A percentile compares a stretch with the other conserved stretches of the same genome.
Conservation (phyloP, 2,888 invertebrate genomes). For the Deilephila porcellus region DNA sequence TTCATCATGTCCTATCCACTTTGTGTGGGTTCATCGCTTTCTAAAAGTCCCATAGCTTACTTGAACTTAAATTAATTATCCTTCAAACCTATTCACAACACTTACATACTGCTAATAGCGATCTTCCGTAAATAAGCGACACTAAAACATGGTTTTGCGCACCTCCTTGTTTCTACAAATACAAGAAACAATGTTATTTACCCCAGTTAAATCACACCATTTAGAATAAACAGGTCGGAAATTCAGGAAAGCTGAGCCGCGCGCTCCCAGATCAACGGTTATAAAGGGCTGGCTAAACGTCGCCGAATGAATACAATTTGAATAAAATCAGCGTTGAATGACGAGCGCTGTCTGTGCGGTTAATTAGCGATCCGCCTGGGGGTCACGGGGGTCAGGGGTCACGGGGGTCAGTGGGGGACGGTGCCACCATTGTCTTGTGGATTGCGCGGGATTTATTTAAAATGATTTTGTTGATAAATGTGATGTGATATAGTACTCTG, state of each 20-base stretch:
- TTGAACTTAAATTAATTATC: too few relatives aligned
- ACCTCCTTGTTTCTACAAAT: too few relatives aligned
- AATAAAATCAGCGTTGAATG: slow-evolving; percentile 43
- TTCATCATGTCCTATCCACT: too few relatives aligned
- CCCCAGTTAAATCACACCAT: background rate
- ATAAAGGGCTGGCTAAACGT: slow-evolving; percentile 18
- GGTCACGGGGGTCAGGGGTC: background rate
- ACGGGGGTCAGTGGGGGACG: background rate
- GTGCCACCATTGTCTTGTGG: background rate
- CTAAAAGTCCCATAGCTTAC: too few relatives aligned
- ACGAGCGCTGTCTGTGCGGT: slow-evolving; percentile 43
- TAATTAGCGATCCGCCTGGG: slow-evolving; percentile 37
- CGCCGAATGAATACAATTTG: slow-evolving; percentile 37
- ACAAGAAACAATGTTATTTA: background rate
- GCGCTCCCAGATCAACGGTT: slow-evolving; percentile 27
- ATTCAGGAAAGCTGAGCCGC: background rate
- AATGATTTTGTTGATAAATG: background rate
- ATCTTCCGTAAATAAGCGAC: too few relatives aligned
- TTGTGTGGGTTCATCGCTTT: too few relatives aligned
- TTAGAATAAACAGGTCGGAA: background rate
- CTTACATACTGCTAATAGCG: too few relatives aligned
- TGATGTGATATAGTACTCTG: too few relatives aligned
- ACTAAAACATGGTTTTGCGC: background rate
- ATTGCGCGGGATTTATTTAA: background rate
- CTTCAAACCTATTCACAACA: too few relatives aligned